Base-by-base conservation (phyloP, 2,888 invertebrate species). In the Andrena hattorfiana region DNA sequence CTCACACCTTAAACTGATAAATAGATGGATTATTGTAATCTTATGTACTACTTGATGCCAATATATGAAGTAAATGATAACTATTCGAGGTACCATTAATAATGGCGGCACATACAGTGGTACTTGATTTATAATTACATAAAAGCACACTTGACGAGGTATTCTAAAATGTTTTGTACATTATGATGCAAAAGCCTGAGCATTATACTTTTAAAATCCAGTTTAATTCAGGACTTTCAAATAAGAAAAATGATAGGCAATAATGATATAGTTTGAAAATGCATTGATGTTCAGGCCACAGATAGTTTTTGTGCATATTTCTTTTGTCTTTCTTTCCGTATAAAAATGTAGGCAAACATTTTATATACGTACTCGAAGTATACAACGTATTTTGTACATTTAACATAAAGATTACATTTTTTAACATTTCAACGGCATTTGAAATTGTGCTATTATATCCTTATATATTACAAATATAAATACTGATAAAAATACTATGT, bases 81-180 rank as follows among this genome's bases (percentile, higher is more conserved):
- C 26, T 51, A 16, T 48, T 49, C 67, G 1, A 1, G 56, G 32
- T 7, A 54, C 64, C 59, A 79, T 59, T 60, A 66, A 28, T 69
- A 60, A 64, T 28, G 71, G 62, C 49, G 60, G 51, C 30, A 67
- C 66, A 16, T 48, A 67, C 59, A n/a, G n/a, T 72, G 73, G 77
- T 77, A 77, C 70, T 73, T 42, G 35, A 73, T 35, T 77, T 59
- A 71, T 59, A 71, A 26, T 56, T 69, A 49, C 16, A 16, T 51
- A 35, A 73, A 81, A 69, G 30, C 59, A 69, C 60, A 73, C 10
- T 70, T 70, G 13, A 63, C 56, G 76, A 73, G 28, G 30, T 74
- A 76, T 16, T 32, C 20, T 73, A 74, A 74, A 54, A 72, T 75
- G 79, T 49, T 81, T 80, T 80, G 77, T 77, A 83, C 76, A 76